Conservation (phyloP, 2,113 vertebrate species). For the Procavia capensis region DNA sequence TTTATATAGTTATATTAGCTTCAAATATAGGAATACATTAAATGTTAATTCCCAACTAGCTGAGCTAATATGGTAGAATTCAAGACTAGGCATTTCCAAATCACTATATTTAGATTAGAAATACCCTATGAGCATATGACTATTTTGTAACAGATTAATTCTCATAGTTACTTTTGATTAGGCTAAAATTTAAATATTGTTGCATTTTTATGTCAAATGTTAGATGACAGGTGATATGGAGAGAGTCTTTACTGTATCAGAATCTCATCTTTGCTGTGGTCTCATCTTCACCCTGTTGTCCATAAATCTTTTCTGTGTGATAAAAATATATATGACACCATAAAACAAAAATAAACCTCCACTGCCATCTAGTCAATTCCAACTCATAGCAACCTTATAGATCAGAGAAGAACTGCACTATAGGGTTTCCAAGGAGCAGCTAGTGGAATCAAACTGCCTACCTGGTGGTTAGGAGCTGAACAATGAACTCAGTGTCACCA, state of each 20-base stretch:
- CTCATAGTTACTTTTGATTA: constrained; percentile 3
- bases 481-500: too few species aligned
- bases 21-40: neutral
- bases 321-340: too few species aligned
- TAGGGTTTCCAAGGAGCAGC: too few species aligned
- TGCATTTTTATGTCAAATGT: neutral
- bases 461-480: too few species aligned
- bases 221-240: neutral
- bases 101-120: neutral
- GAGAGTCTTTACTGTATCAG: neutral
- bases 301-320: neutral
- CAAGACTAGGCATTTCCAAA: neutral
- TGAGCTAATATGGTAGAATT: neutral
- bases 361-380: too few species aligned
- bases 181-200: neutral
- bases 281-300: neutral
- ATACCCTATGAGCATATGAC: neutral
- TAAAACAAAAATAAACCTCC: too few species aligned
- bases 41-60: neutral
- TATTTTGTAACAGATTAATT: neutral
- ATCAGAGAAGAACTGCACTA: too few species aligned
- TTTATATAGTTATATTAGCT: neutral
- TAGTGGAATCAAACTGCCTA: too few species aligned
- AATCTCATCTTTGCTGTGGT: neutral
- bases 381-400: too few species aligned